A percentile compares a stretch with the other conserved stretches of the same genome.
phyloP scores from a whole-genome alignment of 2,888 invertebrate genomes.

The Loripinus fragilis region DNA sequence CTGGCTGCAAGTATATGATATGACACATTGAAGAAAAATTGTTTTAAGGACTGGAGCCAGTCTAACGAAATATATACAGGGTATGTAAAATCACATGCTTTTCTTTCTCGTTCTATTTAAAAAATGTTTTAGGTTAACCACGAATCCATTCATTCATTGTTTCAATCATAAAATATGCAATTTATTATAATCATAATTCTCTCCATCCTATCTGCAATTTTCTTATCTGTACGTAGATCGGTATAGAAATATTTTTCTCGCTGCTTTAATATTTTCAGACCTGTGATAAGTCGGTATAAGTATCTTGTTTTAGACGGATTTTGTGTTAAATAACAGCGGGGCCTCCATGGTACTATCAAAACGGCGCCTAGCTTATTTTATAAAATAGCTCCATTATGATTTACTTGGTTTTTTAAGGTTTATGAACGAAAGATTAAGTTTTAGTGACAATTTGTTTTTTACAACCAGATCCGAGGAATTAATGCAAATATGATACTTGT shows the following conservation, averaged over 20 bases:
- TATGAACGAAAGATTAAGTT: not conserved
- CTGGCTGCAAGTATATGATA: too few species aligned
- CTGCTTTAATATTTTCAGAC: conserved; percentile 17
- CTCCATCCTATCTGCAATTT: conserved; percentile 13
- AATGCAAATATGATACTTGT: too few species aligned
- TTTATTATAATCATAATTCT: conserved; percentile 18
- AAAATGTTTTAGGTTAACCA: too few species aligned
- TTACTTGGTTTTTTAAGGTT: not conserved
- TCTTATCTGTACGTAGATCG: not conserved
- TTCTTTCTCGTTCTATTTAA: too few species aligned
- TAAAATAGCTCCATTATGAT: not conserved
- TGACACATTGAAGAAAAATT: too few species aligned
- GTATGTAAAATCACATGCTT: too few species aligned
- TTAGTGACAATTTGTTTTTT: too few species aligned
- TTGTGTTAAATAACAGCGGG: conserved; percentile 7
- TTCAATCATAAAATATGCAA: conserved; percentile 2
- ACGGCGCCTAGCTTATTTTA: conserved; percentile 16
- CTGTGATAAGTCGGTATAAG: conserved; percentile 9
- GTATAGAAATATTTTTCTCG: conserved; percentile 12
- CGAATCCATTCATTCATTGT: conserved; percentile 6
- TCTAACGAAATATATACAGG: too few species aligned
- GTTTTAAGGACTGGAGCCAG: too few species aligned
- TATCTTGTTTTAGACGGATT: conserved; percentile 17
- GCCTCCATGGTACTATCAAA: not conserved
- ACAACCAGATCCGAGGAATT: too few species aligned